Conservation (phyloP, 30 jellyfish, hydroid and myxozoan genomes). For the Sanderia malayensis region DNA sequence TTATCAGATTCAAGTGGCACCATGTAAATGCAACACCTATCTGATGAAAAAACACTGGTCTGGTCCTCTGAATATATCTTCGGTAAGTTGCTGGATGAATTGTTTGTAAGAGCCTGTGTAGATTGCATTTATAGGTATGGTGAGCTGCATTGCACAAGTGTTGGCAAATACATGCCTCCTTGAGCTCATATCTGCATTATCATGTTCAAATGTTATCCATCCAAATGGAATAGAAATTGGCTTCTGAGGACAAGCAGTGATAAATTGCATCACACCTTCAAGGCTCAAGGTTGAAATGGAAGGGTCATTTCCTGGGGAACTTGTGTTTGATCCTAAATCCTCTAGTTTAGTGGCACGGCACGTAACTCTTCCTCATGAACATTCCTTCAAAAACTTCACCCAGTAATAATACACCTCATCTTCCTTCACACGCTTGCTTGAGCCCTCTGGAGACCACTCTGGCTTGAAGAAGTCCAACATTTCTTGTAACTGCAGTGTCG, state of each 20-base stretch:
- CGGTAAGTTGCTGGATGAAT: not conserved
- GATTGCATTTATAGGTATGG: not conserved
- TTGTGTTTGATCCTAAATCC: not conserved
- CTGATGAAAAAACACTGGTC: too few relatives aligned
- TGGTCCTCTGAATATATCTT: not conserved
- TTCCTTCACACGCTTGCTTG: not conserved
- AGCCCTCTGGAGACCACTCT: slow-evolving; percentile 1
- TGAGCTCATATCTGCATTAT: not conserved
- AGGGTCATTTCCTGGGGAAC: slow-evolving; percentile 1
- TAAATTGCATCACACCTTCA: not conserved
- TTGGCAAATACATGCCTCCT: not conserved
- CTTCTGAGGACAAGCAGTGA: not conserved
- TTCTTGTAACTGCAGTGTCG: not conserved
- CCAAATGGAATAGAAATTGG: not conserved
- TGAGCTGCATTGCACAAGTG: slow-evolving; percentile 1
- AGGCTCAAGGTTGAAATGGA: not conserved
- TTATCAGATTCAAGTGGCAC: too few relatives aligned
- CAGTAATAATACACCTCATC: not conserved
- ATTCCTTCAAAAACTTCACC: not conserved
- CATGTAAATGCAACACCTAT: too few relatives aligned
- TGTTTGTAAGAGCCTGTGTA: not conserved
- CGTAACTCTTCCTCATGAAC: not conserved
- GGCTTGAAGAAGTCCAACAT: not conserved
- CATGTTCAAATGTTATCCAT: not conserved
- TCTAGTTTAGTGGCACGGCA: not conserved